Evolutionary conservation across 2,797 vertebrate species (phyloP).

Genomic region (Urocyon cinereoargenteus): DNA sequence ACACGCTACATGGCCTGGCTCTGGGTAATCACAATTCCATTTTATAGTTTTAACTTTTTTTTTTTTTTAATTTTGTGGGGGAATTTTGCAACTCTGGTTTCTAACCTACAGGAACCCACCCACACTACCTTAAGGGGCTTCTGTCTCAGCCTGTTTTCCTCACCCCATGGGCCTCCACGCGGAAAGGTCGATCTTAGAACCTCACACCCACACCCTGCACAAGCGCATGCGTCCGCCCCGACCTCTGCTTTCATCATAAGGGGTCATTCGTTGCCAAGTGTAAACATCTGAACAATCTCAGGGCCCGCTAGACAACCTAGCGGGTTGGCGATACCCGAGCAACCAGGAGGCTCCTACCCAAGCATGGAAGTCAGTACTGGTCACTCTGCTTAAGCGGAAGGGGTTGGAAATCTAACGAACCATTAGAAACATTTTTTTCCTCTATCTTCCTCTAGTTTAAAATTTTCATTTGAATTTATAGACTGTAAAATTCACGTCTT

Average conservation of each 20-base stretch:
- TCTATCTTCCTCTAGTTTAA: background rate
- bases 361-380: rapidly evolving
- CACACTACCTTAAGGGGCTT: rapidly evolving
- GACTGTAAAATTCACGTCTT: background rate
- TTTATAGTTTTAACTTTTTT: background rate
- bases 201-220: rapidly evolving
- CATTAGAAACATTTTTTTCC: background rate
- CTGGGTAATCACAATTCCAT: too few species aligned
- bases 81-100: rapidly evolving
- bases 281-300: background rate
- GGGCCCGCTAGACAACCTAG: too few species aligned
- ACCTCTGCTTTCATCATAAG: background rate
- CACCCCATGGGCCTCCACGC: rapidly evolving
- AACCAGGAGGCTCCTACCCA: rapidly evolving
- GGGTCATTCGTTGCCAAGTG: rapidly evolving
- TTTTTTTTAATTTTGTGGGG: too few species aligned
- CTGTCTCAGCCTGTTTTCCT: background rate
- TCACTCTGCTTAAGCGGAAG: background rate
- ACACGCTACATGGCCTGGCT: too few species aligned
- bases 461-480: background rate
- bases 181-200: rapidly evolving
- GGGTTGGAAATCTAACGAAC: background rate
- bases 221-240: rapidly evolving
- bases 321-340: rapidly evolving
- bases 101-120: background rate